Evolutionary conservation across 2,113 vertebrate genomes (phyloP), one percentile per base, ranked within the genome.

Genomic region (Nibea albiflora): DNA sequence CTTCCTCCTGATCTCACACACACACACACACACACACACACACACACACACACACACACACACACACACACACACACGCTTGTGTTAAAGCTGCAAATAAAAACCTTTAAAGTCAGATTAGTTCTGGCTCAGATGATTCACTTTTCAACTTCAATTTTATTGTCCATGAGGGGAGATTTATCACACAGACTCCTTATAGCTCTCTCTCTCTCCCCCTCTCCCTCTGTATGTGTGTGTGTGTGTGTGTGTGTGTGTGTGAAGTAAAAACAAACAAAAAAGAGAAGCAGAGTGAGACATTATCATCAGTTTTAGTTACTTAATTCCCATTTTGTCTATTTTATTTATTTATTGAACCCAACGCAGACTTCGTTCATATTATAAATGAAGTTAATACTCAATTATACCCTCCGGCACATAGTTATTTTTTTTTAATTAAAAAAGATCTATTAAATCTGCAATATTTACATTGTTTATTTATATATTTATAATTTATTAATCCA

Each of bases 161-260:
- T 60, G 10, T 54, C 15, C 19, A 1, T 17, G 4, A 22, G 1
- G 11, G 4, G 16, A 42, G 22, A 47, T 42, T 4, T 42, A 66
- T 54, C 20, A 74, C 20, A 81, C 20, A 47, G 42, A 71, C 50
- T 46, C 24, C n/a, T 6, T 35, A 2, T 6, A 7, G 35, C 20
- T 52, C 7, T 16, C 15, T 49, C 44, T 46, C 11, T 46, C 11
- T 12, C 16, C 3, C 31, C 6, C 31, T 35, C 6, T 35, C 28
- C 28, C 28, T 28, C 28, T 35, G 6, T 35, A 6, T 35, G 42
- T 52, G 58, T 66, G 53, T 65, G 54, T n/a, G 54, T 54, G 53
- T 65, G 53, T n/a, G 54, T 54, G 64, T 56, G 69, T 72, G 46
- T 50, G 56, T 73, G 70, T 50, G 46, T 52, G 31, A 39, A 39